Percentiles rank a stretch among this genome's conserved stretches.
phyloP scores from a whole-genome alignment of 2,888 invertebrate species.

The Brachypalpus laphriformis region DNA sequence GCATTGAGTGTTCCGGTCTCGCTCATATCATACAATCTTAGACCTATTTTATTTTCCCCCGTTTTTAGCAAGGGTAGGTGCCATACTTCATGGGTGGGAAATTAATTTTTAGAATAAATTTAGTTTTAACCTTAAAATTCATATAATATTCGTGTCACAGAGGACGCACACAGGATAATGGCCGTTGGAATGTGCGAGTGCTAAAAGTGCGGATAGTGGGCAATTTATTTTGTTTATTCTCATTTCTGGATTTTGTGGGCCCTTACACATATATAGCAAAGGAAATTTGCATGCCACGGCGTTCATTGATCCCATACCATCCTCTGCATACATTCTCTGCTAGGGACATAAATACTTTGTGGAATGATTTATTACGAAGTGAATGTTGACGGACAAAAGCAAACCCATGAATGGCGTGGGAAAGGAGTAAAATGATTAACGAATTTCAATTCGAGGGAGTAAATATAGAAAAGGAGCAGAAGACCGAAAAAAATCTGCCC shows the following conservation, averaged over 20 bases:
- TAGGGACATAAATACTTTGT: slow-evolving; percentile 1
- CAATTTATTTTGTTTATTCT: slow-evolving; percentile 21
- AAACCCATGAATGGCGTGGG: background rate
- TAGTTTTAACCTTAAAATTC: slow-evolving; percentile 52
- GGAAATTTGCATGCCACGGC: background rate
- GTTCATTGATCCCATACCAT: background rate
- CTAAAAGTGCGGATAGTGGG: slow-evolving; percentile 17
- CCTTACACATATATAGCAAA: background rate
- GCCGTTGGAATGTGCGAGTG: slow-evolving; percentile 15
- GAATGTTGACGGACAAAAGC: slow-evolving; percentile 21
- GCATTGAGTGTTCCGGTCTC: background rate
- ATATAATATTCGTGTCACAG: slow-evolving; percentile 46
- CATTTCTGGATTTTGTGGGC: background rate
- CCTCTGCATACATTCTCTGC: background rate
- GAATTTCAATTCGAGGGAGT: slow-evolving; percentile 24
- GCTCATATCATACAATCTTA: slow-evolving; percentile 14
- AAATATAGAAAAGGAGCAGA: slow-evolving; percentile 2
- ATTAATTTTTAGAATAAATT: slow-evolving; percentile 47
- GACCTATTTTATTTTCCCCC: slow-evolving; percentile 14
- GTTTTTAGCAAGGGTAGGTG: background rate
- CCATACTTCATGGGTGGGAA: slow-evolving; percentile 7
- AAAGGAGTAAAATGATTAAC: slow-evolving; percentile 47
- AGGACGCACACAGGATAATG: slow-evolving; percentile 23
- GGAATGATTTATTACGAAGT: slow-evolving; percentile 43
- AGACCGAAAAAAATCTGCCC: background rate